phyloP scores from a whole-genome alignment of 2,888 invertebrate species.

The Lumbricus terrestris region DNA sequence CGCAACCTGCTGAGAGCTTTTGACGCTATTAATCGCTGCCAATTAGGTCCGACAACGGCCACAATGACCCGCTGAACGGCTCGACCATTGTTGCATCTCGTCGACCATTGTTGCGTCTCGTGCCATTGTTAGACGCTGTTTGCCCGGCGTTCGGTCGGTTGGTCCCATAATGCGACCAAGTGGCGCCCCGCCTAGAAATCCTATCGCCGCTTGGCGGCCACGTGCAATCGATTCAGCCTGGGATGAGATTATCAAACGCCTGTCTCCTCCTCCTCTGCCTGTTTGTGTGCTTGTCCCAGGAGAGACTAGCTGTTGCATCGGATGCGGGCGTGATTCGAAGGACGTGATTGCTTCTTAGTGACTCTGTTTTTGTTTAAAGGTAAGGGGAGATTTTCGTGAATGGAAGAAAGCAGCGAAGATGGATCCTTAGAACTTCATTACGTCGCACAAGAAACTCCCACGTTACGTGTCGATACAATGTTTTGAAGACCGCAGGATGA shows the following conservation, averaged over 20 bases:
- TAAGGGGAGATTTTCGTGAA: not conserved
- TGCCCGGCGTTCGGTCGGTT: not conserved
- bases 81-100: not conserved
- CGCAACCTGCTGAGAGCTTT: not conserved
- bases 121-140: not conserved
- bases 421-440: not conserved
- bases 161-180: not conserved
- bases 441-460: not conserved
- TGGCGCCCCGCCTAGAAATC: not conserved
- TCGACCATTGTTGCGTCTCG: no score
- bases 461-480: not conserved
- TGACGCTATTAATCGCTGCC: conserved; percentile 8
- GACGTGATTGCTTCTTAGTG: not conserved
- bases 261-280: not conserved
- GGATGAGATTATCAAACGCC: conserved; percentile 14
- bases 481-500: not conserved
- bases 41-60: not conserved
- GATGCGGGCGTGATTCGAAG: not conserved
- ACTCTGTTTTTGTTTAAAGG: not conserved
- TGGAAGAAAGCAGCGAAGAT: not conserved
- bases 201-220: not conserved
- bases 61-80: not conserved
- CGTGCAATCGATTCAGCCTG: conserved; percentile 4
- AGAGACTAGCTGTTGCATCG: not conserved
- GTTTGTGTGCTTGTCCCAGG: not conserved